Percentiles rank a stretch among this genome's conserved stretches.
Conservation (phyloP, 1,140 invertebrate genomes). For the Caenorhabditis latens region DNA sequence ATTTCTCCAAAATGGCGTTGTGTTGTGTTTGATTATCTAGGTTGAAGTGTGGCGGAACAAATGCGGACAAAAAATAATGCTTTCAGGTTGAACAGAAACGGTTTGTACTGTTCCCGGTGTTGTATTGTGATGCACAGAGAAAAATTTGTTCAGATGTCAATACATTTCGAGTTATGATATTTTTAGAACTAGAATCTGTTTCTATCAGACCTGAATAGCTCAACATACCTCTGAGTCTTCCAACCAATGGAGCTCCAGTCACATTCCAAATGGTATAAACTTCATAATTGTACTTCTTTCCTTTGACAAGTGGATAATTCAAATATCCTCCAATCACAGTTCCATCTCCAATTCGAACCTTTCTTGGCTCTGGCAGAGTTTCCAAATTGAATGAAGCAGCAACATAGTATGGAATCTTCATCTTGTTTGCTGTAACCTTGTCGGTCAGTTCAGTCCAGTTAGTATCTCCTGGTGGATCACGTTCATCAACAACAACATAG, state of each 20-base stretch:
- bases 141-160: too few species aligned
- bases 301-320: slow-evolving; percentile 76
- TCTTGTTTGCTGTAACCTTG: slow-evolving; percentile 76
- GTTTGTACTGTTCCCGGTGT: too few species aligned
- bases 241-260: slow-evolving; percentile 71
- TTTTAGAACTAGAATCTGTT: too few species aligned
- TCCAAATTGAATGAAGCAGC: slow-evolving; percentile 74
- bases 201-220: background rate
- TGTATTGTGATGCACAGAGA: too few species aligned
- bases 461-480: slow-evolving; percentile 76
- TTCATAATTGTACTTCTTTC: slow-evolving; percentile 78
- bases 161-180: too few species aligned
- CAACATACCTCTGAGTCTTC: slow-evolving; percentile 71
- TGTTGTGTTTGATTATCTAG: slow-evolving; percentile 42
- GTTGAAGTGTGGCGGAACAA: slow-evolving; percentile 24
- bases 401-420: slow-evolving; percentile 76
- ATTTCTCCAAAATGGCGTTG: background rate
- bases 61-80: background rate
- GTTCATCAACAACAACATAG: slow-evolving; percentile 77
- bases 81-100: background rate
- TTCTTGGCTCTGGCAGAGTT: slow-evolving; percentile 70
- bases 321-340: slow-evolving; percentile 76
- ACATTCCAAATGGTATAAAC: slow-evolving; percentile 76
- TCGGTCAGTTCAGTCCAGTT: slow-evolving; percentile 77
- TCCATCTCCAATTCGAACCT: slow-evolving; percentile 72